Conservation (phyloP, 1,140 invertebrate species). For the Drosophila kepulauana region DNA sequence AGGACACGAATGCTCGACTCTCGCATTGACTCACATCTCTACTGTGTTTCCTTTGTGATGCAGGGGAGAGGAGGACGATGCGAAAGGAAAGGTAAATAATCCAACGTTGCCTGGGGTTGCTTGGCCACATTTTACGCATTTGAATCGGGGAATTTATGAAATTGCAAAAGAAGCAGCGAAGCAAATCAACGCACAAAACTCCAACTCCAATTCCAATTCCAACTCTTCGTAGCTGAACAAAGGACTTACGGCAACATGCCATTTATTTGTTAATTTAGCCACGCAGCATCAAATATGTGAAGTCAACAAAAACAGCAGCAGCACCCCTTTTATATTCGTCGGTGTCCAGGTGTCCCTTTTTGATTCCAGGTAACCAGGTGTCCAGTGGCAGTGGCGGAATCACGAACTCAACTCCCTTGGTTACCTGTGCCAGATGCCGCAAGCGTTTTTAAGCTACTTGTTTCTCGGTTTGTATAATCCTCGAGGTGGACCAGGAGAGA, state of each 20-base stretch:
- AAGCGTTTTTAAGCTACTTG: constrained; percentile 77
- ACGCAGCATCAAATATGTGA: constrained; percentile 78
- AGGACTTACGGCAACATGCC: constrained; percentile 46
- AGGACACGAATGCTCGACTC: constrained; percentile 35
- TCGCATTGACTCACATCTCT: background rate
- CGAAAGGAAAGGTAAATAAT: constrained; percentile 4
- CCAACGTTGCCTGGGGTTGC: constrained; percentile 35
- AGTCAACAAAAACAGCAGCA: constrained; percentile 57
- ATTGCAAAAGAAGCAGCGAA: constrained; percentile 64
- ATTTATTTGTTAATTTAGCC: constrained; percentile 83
- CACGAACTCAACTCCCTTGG: constrained; percentile 37
- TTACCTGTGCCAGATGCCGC: constrained; percentile 41
- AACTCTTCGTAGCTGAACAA: constrained; percentile 41
- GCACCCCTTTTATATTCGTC: background rate
- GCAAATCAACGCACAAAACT: constrained; percentile 55
- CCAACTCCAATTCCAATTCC: background rate
- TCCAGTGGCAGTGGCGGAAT: constrained; percentile 1
- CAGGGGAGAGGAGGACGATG: background rate
- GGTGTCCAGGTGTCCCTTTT: background rate
- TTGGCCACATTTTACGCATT: constrained; percentile 76
- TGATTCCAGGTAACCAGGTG: constrained; percentile 37
- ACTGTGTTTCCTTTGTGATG: background rate
- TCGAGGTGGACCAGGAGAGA: constrained; percentile 33
- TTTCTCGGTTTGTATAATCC: constrained; percentile 80
- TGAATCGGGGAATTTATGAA: constrained; percentile 75